These are phyloP conservation scores for Antigone vipio DNA, from an alignment of 2,113 vertebrate species.

Conservation along the genomic window DNA sequence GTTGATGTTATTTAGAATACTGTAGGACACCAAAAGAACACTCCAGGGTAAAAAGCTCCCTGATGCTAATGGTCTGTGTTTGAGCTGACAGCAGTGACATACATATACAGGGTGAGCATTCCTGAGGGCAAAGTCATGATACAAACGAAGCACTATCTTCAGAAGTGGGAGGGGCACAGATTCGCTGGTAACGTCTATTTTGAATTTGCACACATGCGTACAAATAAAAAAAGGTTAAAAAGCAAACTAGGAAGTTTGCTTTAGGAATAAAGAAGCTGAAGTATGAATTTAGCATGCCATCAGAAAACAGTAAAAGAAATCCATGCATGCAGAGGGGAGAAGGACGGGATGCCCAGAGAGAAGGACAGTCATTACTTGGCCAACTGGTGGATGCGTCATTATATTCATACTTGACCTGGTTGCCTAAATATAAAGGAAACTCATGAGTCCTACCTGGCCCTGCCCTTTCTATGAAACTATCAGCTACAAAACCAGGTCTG, in stretches of 20 bases:
- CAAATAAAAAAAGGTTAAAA: not conserved
- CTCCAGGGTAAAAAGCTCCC: not conserved
- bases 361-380: not conserved
- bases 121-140: not conserved
- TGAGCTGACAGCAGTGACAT: not conserved
- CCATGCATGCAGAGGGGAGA: not conserved
- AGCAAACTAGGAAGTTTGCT: not conserved
- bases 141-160: not conserved
- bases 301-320: not conserved
- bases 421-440: not conserved
- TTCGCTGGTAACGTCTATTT: not conserved
- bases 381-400: not conserved
- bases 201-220: not conserved
- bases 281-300: not conserved
- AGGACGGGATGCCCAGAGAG: not conserved
- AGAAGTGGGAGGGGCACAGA: not conserved
- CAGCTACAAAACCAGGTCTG: not conserved
- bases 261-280: not conserved
- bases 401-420: not conserved
- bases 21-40: not conserved
- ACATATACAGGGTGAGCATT: not conserved
- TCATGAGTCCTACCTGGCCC: not conserved
- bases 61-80: not conserved
- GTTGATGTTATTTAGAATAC: constrained; percentile 10
- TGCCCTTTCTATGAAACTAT: not conserved